Evolutionary conservation across 2,888 invertebrate genomes (phyloP).

Genomic region (Sepioteuthis lessoniana): DNA sequence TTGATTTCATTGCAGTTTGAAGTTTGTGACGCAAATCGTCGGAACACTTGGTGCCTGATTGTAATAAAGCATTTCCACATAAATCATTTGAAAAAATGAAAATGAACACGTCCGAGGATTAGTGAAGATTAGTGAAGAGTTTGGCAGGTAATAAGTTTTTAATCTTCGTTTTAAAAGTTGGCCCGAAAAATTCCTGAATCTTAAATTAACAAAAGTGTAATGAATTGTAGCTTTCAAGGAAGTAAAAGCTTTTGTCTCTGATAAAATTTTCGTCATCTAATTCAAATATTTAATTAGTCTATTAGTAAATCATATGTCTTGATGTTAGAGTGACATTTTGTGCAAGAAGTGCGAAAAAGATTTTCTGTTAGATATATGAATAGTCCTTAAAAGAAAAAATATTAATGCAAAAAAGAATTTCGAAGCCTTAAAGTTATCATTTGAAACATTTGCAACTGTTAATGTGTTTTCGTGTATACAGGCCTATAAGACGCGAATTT

Average conservation of each 20-base stretch:
- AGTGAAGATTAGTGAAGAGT: background rate
- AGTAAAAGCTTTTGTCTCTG: too few species aligned
- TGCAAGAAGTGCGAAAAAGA: background rate
- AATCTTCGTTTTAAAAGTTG: too few species aligned
- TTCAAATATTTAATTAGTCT: too few species aligned
- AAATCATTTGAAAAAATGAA: background rate
- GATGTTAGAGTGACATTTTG: too few species aligned
- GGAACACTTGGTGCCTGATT: constrained; percentile 24
- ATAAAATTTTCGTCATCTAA: too few species aligned
- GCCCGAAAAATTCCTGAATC: too few species aligned
- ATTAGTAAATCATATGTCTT: too few species aligned
- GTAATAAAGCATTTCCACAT: background rate
- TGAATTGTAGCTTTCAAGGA: too few species aligned
- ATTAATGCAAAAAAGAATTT: background rate
- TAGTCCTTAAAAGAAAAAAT: background rate
- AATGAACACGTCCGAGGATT: background rate
- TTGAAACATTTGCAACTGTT: background rate
- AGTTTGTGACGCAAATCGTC: background rate
- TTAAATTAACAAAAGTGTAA: too few species aligned
- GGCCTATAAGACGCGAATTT: background rate
- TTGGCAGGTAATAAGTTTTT: background rate
- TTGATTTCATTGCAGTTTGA: background rate
- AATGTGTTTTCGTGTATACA: background rate
- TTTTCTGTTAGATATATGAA: background rate
- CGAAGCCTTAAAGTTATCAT: too few species aligned